Conservation (phyloP, 1,140 invertebrate genomes). For the Apis florea region DNA sequence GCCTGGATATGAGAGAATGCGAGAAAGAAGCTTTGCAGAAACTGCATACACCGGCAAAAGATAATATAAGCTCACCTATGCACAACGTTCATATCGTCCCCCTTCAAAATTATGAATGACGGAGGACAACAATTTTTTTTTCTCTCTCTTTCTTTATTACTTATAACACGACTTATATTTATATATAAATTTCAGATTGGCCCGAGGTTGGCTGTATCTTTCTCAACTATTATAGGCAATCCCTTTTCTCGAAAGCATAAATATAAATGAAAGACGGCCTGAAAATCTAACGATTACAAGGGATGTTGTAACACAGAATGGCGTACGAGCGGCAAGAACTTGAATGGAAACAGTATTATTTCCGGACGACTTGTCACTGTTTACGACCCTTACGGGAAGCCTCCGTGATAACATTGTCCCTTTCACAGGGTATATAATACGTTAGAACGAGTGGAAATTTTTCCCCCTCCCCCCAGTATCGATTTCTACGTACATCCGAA, state of each 20-base stretch:
- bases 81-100: too few species aligned
- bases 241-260: background rate
- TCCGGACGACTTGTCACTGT: background rate
- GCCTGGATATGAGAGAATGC: slow-evolving; percentile 18
- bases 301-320: background rate
- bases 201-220: too few species aligned
- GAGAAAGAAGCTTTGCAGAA: background rate
- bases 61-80: background rate
- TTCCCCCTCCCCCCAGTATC: background rate
- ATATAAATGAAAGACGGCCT: background rate
- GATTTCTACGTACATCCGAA: background rate
- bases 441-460: background rate
- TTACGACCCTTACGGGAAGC: background rate
- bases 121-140: background rate
- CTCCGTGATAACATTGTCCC: background rate
- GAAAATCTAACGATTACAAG: background rate
- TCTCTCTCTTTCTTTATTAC: too few species aligned
- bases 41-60: too few species aligned
- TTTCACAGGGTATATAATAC: background rate
- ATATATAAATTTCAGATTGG: too few species aligned
- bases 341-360: background rate
- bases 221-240: too few species aligned
- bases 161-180: too few species aligned
- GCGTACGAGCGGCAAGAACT: background rate
- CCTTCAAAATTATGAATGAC: background rate